phyloP scores from a whole-genome alignment of 2,888 invertebrate species.

The Gymnocheta viridis region DNA sequence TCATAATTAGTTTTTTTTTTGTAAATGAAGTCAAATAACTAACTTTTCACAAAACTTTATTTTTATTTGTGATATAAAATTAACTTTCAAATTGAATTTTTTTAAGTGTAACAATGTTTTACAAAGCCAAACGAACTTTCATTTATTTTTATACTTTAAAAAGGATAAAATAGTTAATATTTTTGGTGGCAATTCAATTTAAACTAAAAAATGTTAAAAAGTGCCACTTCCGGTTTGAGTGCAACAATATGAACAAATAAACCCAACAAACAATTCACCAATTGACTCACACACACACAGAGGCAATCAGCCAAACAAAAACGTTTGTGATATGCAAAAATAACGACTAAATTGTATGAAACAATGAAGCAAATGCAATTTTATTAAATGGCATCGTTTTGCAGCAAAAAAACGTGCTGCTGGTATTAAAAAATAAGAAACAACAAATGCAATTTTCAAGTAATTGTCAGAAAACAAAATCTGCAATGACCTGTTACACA shows the following conservation, averaged over 20 bases:
- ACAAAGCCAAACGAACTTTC: background rate
- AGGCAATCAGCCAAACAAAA: background rate
- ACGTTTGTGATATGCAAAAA: slow-evolving; percentile 50
- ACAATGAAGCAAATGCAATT: slow-evolving; percentile 65
- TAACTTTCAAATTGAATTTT: background rate
- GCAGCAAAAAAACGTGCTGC: slow-evolving; percentile 21
- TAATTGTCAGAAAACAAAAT: slow-evolving; percentile 66
- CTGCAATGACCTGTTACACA: slow-evolving; percentile 68
- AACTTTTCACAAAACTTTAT: too few relatives aligned
- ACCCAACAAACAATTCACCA: slow-evolving; percentile 32
- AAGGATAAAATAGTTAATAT: slow-evolving; percentile 8
- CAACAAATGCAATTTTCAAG: slow-evolving; percentile 60
- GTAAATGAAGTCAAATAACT: background rate
- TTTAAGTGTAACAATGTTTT: slow-evolving; percentile 10
- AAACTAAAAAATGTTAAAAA: slow-evolving; percentile 63
- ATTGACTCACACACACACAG: background rate
- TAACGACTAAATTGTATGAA: slow-evolving; percentile 51
- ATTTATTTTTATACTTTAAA: slow-evolving; percentile 1
- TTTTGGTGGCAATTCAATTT: slow-evolving; percentile 66
- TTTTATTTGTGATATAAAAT: background rate
- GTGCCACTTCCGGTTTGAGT: slow-evolving; percentile 67
- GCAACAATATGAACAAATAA: slow-evolving; percentile 48
- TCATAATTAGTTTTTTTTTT: background rate
- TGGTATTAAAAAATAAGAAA: background rate
- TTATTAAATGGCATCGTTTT: slow-evolving; percentile 65